phyloP scores from a whole-genome alignment of 2,888 invertebrate genomes.

The Netelia virgata region DNA sequence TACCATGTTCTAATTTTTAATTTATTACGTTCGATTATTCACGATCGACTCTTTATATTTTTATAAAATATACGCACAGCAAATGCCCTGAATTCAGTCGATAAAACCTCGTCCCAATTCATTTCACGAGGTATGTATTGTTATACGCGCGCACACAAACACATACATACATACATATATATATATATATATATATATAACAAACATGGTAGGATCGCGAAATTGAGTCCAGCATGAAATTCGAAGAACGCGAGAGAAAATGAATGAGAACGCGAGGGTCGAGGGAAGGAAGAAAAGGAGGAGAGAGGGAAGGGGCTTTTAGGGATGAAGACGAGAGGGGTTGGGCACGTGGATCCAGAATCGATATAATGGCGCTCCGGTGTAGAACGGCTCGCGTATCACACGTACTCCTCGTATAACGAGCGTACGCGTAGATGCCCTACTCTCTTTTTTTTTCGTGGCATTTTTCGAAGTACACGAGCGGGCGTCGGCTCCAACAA shows the following conservation, averaged over 20 bases:
- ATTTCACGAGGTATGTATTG: not conserved
- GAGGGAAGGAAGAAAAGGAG: constrained; percentile 1
- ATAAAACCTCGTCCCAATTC: too few relatives aligned
- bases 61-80: too few relatives aligned
- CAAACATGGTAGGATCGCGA: constrained; percentile 12
- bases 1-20: too few relatives aligned
- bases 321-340: not conserved
- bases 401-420: not conserved
- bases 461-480: too few relatives aligned
- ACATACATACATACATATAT: not conserved
- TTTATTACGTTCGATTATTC: too few relatives aligned
- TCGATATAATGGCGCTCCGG: not conserved
- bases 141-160: not conserved
- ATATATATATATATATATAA: not conserved
- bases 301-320: not conserved
- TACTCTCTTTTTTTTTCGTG: too few relatives aligned
- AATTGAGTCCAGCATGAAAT: constrained; percentile 45
- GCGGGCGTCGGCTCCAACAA: too few relatives aligned
- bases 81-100: too few relatives aligned
- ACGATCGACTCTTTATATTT: too few relatives aligned
- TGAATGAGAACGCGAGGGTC: constrained; percentile 13
- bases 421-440: not conserved
- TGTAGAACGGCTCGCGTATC: not conserved
- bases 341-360: not conserved
- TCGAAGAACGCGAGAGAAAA: constrained; percentile 44